Conservation (phyloP, 2,888 invertebrate species). For the Mythimna impura region DNA sequence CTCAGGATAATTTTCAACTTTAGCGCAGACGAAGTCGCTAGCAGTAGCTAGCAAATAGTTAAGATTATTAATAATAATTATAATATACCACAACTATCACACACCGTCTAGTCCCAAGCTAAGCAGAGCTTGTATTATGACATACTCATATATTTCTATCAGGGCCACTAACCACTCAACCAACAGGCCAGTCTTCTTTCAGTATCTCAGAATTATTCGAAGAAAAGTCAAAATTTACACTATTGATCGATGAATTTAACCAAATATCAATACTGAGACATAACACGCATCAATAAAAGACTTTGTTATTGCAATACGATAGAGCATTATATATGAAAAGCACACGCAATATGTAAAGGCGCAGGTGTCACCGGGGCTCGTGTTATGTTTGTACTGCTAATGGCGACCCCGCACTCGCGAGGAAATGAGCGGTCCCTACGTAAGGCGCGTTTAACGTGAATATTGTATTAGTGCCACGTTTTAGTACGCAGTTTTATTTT, state of each 20-base stretch:
- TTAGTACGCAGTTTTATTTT: conserved; percentile 21
- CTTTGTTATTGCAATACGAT: conserved; percentile 61
- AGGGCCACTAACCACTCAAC: too few relatives aligned
- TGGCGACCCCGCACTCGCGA: conserved; percentile 76
- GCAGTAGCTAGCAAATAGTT: not conserved
- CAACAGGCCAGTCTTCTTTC: too few relatives aligned
- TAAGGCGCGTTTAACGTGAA: conserved; percentile 65
- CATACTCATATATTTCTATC: too few relatives aligned
- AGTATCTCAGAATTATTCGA: too few relatives aligned
- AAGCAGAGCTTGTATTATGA: too few relatives aligned
- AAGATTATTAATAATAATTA: too few relatives aligned
- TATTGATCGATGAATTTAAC: not conserved
- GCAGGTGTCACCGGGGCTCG: conserved; percentile 82
- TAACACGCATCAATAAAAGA: conserved; percentile 26
- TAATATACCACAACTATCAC: too few relatives aligned
- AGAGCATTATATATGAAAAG: conserved; percentile 69
- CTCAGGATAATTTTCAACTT: too few relatives aligned
- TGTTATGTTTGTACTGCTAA: conserved; percentile 84
- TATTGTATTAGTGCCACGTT: conserved; percentile 47
- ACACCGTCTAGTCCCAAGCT: too few relatives aligned
- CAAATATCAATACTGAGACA: not conserved
- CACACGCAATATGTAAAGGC: conserved; percentile 71
- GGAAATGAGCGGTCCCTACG: conserved; percentile 77
- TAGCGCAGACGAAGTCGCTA: too few relatives aligned
- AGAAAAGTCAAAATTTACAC: not conserved